phyloP scores from a whole-genome alignment of 2,888 invertebrate species.

The Mylabris sibirica region DNA sequence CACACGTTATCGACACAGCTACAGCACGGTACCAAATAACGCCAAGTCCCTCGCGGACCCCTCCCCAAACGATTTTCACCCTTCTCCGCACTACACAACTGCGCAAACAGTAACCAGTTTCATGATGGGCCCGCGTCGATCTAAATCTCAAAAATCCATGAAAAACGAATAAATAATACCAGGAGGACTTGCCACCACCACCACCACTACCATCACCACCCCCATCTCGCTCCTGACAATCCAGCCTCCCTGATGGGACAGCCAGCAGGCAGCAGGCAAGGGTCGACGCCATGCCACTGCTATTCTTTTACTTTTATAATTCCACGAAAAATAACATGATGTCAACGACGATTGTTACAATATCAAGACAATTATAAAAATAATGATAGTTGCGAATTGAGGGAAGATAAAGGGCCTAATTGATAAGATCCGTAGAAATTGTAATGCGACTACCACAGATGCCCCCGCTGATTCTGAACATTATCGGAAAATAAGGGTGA shows the following conservation, averaged over 20 bases:
- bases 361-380: background rate
- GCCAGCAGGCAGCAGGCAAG: conserved; percentile 35
- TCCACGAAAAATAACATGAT: conserved; percentile 19
- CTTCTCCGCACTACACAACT: conserved; percentile 51
- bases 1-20: conserved; percentile 39
- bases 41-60: conserved; percentile 55
- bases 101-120: conserved; percentile 55
- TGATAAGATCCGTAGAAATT: background rate
- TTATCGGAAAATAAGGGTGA: background rate
- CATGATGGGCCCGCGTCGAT: conserved; percentile 62
- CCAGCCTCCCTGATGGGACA: conserved; percentile 6
- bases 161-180: conserved; percentile 63
- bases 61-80: conserved; percentile 51
- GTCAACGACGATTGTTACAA: background rate
- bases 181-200: conserved; percentile 26
- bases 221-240: conserved; percentile 29
- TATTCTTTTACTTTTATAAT: conserved; percentile 21
- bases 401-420: background rate
- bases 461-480: background rate
- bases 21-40: conserved; percentile 55
- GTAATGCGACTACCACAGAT: background rate
- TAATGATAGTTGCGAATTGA: background rate
- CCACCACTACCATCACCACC: conserved; percentile 37
- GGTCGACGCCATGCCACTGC: conserved; percentile 54
- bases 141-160: conserved; percentile 64